phyloP scores from a whole-genome alignment of 2,888 invertebrate species.

The Hirtodrosophila confusa region DNA sequence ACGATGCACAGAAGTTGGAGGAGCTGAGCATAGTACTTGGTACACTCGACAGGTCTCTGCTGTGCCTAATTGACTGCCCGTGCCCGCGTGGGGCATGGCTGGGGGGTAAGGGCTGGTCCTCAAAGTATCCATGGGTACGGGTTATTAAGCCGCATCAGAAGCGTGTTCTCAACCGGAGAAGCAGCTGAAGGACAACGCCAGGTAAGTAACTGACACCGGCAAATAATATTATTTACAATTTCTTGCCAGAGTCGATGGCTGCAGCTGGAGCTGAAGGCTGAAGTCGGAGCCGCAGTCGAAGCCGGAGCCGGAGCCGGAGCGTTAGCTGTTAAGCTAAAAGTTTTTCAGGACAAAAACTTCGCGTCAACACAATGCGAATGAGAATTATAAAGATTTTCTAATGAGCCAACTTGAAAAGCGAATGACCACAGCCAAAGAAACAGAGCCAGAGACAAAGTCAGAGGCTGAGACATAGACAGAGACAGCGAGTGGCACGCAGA shows the following conservation, averaged over 20 bases:
- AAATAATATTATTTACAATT: constrained; percentile 63
- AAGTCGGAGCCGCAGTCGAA: constrained; percentile 24
- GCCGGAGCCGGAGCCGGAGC: constrained; percentile 22
- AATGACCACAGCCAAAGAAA: constrained; percentile 38
- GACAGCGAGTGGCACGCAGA: neutral
- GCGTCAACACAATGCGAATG: constrained; percentile 53
- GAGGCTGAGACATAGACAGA: neutral
- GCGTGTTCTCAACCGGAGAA: constrained; percentile 39
- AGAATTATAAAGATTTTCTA: constrained; percentile 71
- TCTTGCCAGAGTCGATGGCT: constrained; percentile 6
- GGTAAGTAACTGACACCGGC: constrained; percentile 59
- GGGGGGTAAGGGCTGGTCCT: constrained; percentile 11
- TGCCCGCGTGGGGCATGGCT: neutral
- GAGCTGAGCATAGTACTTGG: constrained; percentile 13
- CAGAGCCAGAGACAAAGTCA: constrained; percentile 2
- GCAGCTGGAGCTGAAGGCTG: constrained; percentile 36
- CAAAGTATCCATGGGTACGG: constrained; percentile 21
- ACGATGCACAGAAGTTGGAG: neutral
- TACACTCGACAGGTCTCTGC: constrained; percentile 50
- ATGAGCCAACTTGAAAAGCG: constrained; percentile 70
- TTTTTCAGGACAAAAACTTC: constrained; percentile 40
- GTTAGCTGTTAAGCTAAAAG: constrained; percentile 32
- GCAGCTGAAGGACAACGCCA: constrained; percentile 11
- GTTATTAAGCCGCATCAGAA: constrained; percentile 45
- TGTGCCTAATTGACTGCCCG: constrained; percentile 69